Base-by-base conservation (phyloP, 2,797 vertebrate genomes). In the Ptychadena robeensis region DNA sequence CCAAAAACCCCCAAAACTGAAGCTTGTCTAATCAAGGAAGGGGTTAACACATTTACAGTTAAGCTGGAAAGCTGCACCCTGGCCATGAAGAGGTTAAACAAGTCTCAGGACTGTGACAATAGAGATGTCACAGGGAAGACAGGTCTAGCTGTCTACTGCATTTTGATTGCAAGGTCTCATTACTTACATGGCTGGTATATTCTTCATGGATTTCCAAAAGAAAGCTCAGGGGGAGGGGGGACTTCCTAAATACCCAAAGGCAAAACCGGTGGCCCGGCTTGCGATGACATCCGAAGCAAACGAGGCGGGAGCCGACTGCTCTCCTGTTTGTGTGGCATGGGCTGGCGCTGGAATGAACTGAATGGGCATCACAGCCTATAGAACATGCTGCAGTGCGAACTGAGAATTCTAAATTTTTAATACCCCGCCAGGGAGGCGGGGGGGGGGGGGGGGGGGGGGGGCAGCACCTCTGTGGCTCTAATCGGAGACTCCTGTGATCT, bases 381-480 rank as follows among this genome's bases (percentile, higher is more conserved):
- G 77, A 75, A 84, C 77, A 80, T 84, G 69, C 83, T 85, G 83
- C 83, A 85, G 78, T 85, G 83, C 83, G 83, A 85, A 85, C 72
- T 38, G 78, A 70, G 63, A 57, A 80, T 48, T 68, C 72, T 85
- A 85, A 76, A 85, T 85, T 76, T 85, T 85, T 85, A 75, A 86
- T 4, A 22, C 79, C 9, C 59, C 66, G 64, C 79, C 0, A 59
- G 87, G 83, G 85, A 75, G 77, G 32, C 27, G 28, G 38, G 15
- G 31, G 75, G 37, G 34, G 28, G 14, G 1, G 2, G 18, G 18
- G 5, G 14, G 73, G 80, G 53, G 75, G 34, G 67, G 76, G 81
- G 30, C 44, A 79, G 82, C 10, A 67, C 59, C 69, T 82, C 72
- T 35, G 22, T 61, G 27, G 40, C 31, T 61, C 37, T 38, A 25